phyloP scores from a whole-genome alignment of 2,888 invertebrate species.

The Imbricaverruca yamaguchii region DNA sequence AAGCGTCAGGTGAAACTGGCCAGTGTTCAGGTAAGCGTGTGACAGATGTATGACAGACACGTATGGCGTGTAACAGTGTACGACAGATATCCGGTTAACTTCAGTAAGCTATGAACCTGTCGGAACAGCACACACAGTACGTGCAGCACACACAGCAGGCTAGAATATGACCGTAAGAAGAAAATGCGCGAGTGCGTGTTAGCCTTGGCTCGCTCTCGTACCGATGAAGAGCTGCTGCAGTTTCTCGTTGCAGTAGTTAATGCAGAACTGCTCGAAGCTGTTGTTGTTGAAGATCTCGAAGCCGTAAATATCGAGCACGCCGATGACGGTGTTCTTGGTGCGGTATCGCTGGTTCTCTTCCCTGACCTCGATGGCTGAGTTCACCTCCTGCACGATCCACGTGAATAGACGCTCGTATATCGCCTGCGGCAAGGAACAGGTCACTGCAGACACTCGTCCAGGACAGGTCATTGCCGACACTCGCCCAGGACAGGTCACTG shows the following conservation, averaged over 20 bases:
- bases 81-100: too few relatives aligned
- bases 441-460: neutral
- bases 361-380: slow-evolving; percentile 78
- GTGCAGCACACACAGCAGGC: too few relatives aligned
- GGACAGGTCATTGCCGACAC: too few relatives aligned
- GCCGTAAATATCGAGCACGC: slow-evolving; percentile 96
- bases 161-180: too few relatives aligned
- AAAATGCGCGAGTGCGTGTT: too few relatives aligned
- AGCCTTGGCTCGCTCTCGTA: slow-evolving; percentile 38
- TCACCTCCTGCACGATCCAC: slow-evolving; percentile 88
- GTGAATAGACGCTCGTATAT: slow-evolving; percentile 90
- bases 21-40: too few relatives aligned
- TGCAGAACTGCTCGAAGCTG: slow-evolving; percentile 98
- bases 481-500: too few relatives aligned
- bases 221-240: slow-evolving; percentile 94
- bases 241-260: slow-evolving; percentile 98
- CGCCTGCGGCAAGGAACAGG: slow-evolving; percentile 49
- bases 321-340: slow-evolving; percentile 64
- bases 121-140: too few relatives aligned
- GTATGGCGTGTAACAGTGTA: too few relatives aligned
- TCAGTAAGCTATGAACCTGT: too few relatives aligned
- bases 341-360: slow-evolving; percentile 37
- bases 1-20: too few relatives aligned
- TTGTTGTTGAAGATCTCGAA: slow-evolving; percentile 97
- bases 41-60: too few relatives aligned